Percentiles rank a stretch among this genome's conserved stretches.
Conservation (phyloP, 2,888 invertebrate species). For the Thereva nobilitata region DNA sequence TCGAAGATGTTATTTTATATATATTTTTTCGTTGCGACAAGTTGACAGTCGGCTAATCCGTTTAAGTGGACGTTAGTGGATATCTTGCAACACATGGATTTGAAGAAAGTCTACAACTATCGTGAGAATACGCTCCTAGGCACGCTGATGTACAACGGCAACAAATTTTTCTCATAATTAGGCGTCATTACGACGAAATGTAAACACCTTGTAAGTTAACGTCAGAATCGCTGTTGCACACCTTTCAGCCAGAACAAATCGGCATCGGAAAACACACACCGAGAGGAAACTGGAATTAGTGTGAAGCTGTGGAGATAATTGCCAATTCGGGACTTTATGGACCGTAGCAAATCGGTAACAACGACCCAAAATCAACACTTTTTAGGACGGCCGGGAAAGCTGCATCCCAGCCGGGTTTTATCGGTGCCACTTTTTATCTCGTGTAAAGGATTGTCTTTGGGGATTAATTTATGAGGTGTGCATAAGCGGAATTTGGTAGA, state of each 20-base stretch:
- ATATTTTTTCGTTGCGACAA: no score
- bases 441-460: no score
- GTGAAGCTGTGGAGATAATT: conserved; percentile 33
- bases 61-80: no score
- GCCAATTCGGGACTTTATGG: conserved; percentile 31
- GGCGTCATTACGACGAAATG: conserved; percentile 28
- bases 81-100: no score
- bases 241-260: conserved; percentile 10
- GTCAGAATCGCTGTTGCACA: conserved; percentile 6
- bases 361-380: conserved; percentile 1
- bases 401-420: conserved; percentile 18
- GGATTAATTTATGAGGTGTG: no score
- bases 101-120: no score
- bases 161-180: conserved; percentile 19
- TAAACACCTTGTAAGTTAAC: conserved; percentile 27
- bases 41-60: no score
- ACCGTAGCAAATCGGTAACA: conserved; percentile 24
- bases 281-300: conserved; percentile 25
- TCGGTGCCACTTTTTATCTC: conserved; percentile 9
- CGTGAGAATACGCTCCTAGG: no score
- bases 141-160: background rate
- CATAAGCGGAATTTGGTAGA: no score
- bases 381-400: conserved; percentile 1
- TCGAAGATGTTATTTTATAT: no score
- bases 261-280: conserved; percentile 5